A percentile compares a stretch with the other conserved stretches of the same genome.
Conservation (phyloP, 2,113 vertebrate genomes). For the Cranoglanis bouderius region DNA sequence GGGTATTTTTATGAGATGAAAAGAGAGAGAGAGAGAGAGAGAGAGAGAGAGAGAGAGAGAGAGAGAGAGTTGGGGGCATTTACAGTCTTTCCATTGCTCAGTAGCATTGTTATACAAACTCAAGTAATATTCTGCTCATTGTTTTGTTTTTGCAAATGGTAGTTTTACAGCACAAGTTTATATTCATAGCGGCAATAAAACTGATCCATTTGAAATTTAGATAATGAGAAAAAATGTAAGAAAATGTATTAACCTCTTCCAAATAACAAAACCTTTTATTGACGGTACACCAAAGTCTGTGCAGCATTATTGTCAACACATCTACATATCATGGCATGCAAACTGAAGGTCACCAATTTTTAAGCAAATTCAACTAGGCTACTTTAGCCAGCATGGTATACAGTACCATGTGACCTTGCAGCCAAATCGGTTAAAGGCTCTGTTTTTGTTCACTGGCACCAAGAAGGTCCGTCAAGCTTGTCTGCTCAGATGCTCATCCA, state of each 20-base stretch:
- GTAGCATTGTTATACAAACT: slow-evolving; percentile 21
- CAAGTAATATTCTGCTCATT: slow-evolving; percentile 28
- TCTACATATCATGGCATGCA: neutral
- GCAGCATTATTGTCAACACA: neutral
- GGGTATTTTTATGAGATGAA: neutral
- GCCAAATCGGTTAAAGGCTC: neutral
- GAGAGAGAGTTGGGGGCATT: neutral
- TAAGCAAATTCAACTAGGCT: neutral
- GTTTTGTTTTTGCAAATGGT: slow-evolving; percentile 22
- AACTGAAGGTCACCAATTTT: neutral
- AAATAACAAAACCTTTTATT: neutral
- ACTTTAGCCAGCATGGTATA: neutral
- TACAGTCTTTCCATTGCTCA: slow-evolving; percentile 7
- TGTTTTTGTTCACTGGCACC: neutral
- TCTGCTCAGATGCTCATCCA: neutral
- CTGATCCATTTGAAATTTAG: slow-evolving; percentile 19
- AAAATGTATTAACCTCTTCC: slow-evolving; percentile 1
- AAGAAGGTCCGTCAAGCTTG: neutral
- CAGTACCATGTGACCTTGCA: neutral
- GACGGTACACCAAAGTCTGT: neutral
- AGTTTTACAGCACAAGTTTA: slow-evolving; percentile 20
- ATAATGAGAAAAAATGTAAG: slow-evolving; percentile 11
- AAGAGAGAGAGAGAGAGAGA: neutral
- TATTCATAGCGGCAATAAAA: slow-evolving; percentile 34
- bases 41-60: slow-evolving; percentile 3